Base-by-base conservation (phyloP, 1,140 invertebrate species). In the Platorchestia sp. region DNA sequence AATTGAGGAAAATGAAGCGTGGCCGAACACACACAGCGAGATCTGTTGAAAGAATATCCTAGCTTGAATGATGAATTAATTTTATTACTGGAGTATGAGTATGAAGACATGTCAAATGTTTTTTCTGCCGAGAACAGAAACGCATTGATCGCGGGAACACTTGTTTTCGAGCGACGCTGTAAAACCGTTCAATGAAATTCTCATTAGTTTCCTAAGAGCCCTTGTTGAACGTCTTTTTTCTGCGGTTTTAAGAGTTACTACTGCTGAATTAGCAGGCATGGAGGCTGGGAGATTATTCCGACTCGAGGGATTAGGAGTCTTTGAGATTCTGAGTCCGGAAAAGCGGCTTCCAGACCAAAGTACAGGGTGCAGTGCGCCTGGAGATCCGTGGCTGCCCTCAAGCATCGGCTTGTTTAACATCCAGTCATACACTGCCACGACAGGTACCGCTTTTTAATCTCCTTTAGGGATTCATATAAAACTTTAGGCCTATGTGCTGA, bases 371-470 rank as follows among this genome's bases (percentile, higher is more conserved):
- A 75, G 36, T 75, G 59, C 59, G 1, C 59, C 1, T 75, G 59
- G 27, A 36, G 36, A 75, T 75, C 59, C 59, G 3, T 75, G 14
- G 59, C 36, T 1, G 10, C 10, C 59, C 59, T 75, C 1, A 75
- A 75, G 59, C 59, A 75, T 10, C 5, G 7, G 36, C 87, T 89
- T 89, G 87, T 89, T 89, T 89, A 44, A 89, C 87, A 89, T 89
- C 43, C 87, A 89, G 87, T 89, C 87, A 42, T 44, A 27, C 36
- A 14, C 87, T 41, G n/a, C 36, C n/a, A 41, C 3, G 42, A 89
- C 87, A 89, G 87, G 87, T 89, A 89, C 43, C 87, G 41, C 59
- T 89, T 44, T 6, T 41, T 89, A 89, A 89, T 89, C 87, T 89
- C 41, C 86, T 44, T 89, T 42, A 89, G 27, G 16, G 87, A 89